Evolutionary conservation across 1,140 invertebrate genomes (phyloP), one percentile per base, ranked within the genome.

Genomic region (Plodia interpunctella): DNA sequence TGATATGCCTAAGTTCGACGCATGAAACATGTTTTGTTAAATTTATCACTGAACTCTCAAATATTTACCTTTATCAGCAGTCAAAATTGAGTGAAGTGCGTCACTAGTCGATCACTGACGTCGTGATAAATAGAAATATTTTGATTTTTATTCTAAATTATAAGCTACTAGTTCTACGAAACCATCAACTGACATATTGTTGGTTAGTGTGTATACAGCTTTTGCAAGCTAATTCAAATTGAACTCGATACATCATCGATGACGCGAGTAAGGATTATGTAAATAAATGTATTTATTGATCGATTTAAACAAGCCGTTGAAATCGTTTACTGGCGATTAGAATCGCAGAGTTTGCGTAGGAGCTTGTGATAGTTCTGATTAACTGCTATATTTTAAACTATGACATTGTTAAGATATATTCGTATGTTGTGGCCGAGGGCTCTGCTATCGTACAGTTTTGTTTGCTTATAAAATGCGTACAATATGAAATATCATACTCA

Each of bases 241-340:
- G n/a, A 15, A 15, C 2, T 44, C 5, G 2, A 44, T 44, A 44
- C 15, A 44, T 44, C 5, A 17, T 10, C 15, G 38, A 17, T 44
- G n/a, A 44, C 38, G 38, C 6, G n/a, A 15, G 38, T 17, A n/a
- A 10, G 15, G 38, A 17, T n/a, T 15, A 15, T 44, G 32, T 35
- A 44, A 44, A 44, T 44, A 44, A 44, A 44, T 44, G 13, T n/a
- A 44, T 44, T 44, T 44, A 44, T 44, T 44, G 38, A 17, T 44
- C 21, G 21, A 25, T 25, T 25, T 25, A 25, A 25, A 25, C 6
- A 25, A 25, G 21, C 21, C 21, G 21, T 25, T 25, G 21, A 25
- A 25, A 25, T 25, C 21, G 21, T 25, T 25, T 25, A 25, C 2
- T 25, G 6, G 6, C 21, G 21, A 25, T 25, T 25, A 25, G 21